phyloP scores from a whole-genome alignment of 2,888 invertebrate genomes.

The Drosophila diplacantha region DNA sequence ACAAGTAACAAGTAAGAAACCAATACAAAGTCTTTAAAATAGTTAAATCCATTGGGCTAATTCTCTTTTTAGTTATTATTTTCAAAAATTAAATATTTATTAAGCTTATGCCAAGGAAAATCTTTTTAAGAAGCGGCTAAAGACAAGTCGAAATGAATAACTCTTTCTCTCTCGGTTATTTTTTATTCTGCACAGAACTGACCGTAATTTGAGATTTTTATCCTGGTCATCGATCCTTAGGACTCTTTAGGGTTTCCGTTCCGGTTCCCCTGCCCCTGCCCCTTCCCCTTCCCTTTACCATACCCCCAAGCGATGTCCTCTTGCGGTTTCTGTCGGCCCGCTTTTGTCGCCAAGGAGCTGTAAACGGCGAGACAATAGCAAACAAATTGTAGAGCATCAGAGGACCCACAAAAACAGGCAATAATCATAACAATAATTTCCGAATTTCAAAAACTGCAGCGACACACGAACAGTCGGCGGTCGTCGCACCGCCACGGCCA shows the following conservation, averaged over 20 bases:
- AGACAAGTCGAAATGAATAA: background rate
- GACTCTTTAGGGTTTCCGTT: slow-evolving; percentile 32
- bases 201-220: slow-evolving; percentile 42
- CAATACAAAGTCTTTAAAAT: background rate
- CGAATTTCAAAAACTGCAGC: slow-evolving; percentile 29
- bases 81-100: background rate
- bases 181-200: slow-evolving; percentile 12
- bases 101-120: background rate
- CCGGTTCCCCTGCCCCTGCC: slow-evolving; percentile 25
- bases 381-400: slow-evolving; percentile 44
- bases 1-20: too few relatives aligned
- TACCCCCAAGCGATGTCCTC: slow-evolving; percentile 38
- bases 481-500: slow-evolving; percentile 40
- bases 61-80: too few relatives aligned
- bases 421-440: slow-evolving; percentile 69
- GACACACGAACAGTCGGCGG: slow-evolving; percentile 60
- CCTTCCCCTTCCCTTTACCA: slow-evolving; percentile 3
- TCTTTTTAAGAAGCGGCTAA: background rate
- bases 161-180: background rate
- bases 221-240: slow-evolving; percentile 17
- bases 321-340: slow-evolving; percentile 51
- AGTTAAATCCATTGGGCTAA: background rate
- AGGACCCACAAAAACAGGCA: slow-evolving; percentile 63
- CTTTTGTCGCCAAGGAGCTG: slow-evolving; percentile 31
- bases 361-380: slow-evolving; percentile 46